A percentile compares a stretch with the other conserved stretches of the same genome.
phyloP scores from a whole-genome alignment of 2,797 vertebrate genomes.

The Emydoidea blandingii region DNA sequence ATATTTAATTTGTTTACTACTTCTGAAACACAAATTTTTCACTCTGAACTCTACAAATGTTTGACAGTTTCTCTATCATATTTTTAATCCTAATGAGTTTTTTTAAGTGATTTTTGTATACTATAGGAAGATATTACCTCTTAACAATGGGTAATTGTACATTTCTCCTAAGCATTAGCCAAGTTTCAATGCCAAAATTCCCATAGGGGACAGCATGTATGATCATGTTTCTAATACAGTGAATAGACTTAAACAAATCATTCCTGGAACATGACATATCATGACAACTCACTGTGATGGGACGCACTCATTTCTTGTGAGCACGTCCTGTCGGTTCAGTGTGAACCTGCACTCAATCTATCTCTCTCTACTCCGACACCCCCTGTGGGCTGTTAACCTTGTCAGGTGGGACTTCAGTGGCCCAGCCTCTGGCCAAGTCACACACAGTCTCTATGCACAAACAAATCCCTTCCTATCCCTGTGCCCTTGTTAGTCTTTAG shows the following conservation, averaged over 20 bases:
- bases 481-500: too few species aligned
- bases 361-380: too few species aligned
- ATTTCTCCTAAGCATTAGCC: not conserved
- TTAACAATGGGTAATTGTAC: not conserved
- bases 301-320: too few species aligned
- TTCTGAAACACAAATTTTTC: not conserved
- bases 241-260: not conserved
- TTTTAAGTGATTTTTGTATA: not conserved
- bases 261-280: not conserved
- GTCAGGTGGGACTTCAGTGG: too few species aligned
- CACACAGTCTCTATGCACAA: too few species aligned
- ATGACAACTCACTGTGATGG: not conserved
- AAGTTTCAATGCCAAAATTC: not conserved
- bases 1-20: not conserved
- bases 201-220: not conserved
- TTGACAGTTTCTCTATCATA: not conserved
- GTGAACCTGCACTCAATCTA: too few species aligned
- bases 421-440: too few species aligned
- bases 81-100: not conserved
- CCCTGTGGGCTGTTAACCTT: too few species aligned
- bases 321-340: too few species aligned
- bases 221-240: not conserved
- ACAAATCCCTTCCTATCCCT: too few species aligned
- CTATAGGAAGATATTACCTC: not conserved
- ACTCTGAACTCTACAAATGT: not conserved